These are phyloP conservation scores for Cosmorhoe ocellata DNA, from an alignment of 2,888 invertebrate genomes.

Conservation along the genomic window DNA sequence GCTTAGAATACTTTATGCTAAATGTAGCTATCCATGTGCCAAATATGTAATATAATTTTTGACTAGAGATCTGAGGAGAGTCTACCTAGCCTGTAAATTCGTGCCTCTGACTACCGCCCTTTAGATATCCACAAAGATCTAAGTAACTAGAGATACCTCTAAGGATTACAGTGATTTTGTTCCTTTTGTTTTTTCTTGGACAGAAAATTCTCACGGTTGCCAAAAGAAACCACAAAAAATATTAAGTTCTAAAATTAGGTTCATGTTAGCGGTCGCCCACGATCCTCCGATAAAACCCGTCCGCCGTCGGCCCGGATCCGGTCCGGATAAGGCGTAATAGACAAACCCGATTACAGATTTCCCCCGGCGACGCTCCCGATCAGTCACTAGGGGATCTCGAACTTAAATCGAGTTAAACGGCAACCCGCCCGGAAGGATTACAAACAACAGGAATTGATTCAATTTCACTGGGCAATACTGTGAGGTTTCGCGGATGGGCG, in stretches of 20 bases:
- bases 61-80: no score
- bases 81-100: no score
- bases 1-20: no score
- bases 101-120: no score
- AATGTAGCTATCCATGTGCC: no score
- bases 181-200: no score
- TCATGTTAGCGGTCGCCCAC: slow-evolving; percentile 46
- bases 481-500: not conserved
- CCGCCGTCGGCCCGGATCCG: slow-evolving; percentile 36
- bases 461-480: slow-evolving; percentile 25
- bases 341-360: slow-evolving; percentile 74
- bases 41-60: no score
- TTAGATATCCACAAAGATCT: no score
- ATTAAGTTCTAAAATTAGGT: slow-evolving; percentile 11
- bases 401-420: slow-evolving; percentile 35
- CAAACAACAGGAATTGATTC: slow-evolving; percentile 17
- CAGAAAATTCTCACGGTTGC: not conserved
- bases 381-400: slow-evolving; percentile 48
- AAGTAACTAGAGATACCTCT: no score
- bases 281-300: slow-evolving; percentile 53
- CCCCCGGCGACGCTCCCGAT: slow-evolving; percentile 62
- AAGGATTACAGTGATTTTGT: no score
- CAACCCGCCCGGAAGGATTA: slow-evolving; percentile 20
- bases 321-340: slow-evolving; percentile 61
- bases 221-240: not conserved